A percentile compares a stretch with the other conserved stretches of the same genome.
Conservation (phyloP, 2,797 vertebrate genomes). For the Typhlichthys subterraneus region DNA sequence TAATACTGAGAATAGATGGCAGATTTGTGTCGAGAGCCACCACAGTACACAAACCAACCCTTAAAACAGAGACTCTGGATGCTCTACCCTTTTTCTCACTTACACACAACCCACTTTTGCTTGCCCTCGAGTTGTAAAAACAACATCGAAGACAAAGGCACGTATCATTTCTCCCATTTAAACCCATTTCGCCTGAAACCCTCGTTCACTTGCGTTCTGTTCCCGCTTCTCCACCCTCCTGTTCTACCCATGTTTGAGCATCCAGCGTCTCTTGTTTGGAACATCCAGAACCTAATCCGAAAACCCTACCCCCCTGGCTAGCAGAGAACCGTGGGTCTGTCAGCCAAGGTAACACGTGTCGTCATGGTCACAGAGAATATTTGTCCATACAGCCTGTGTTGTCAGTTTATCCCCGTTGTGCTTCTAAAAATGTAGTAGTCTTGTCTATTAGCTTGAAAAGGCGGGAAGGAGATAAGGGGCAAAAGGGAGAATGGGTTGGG, state of each 20-base stretch:
- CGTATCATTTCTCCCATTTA: neutral
- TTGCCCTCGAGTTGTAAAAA: neutral
- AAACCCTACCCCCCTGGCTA: neutral
- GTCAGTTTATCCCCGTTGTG: constrained; percentile 62
- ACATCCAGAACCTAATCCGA: constrained; percentile 20
- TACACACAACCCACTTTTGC: neutral
- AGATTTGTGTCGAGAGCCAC: constrained; percentile 12
- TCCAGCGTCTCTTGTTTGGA: constrained; percentile 40
- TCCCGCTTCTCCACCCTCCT: neutral
- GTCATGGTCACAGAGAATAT: constrained; percentile 36
- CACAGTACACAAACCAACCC: constrained; percentile 45
- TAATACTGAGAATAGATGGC: neutral
- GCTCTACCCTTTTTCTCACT: constrained; percentile 20
- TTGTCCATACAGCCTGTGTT: constrained; percentile 21
- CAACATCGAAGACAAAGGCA: neutral
- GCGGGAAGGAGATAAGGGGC: constrained; percentile 27
- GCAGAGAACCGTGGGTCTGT: too few relatives aligned
- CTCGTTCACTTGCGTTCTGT: constrained; percentile 39
- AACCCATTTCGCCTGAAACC: constrained; percentile 26
- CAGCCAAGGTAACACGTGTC: constrained; percentile 13
- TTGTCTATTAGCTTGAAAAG: constrained; percentile 31
- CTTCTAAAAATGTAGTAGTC: constrained; percentile 54
- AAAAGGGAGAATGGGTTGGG: constrained; percentile 4
- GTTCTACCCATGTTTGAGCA: constrained; percentile 11
- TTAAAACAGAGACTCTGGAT: constrained; percentile 46